Evolutionary conservation across 2,888 invertebrate genomes (phyloP).

Genomic region (Dolichomitus sp.): DNA sequence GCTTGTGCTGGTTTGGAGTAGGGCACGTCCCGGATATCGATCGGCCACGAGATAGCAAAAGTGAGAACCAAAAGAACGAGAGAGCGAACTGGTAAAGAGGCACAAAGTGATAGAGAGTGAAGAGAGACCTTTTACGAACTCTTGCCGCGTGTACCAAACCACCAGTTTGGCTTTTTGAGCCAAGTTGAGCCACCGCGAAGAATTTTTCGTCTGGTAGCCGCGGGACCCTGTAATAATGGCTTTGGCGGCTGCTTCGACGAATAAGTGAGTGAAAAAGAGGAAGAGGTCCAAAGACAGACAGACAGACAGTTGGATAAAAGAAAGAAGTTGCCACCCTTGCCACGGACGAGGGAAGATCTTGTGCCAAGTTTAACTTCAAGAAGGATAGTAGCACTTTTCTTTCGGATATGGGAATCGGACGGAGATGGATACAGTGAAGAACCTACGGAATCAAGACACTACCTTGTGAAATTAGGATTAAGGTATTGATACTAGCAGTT

Average conservation of each 20-base stretch:
- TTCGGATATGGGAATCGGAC: not conserved
- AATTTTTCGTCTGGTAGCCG: constrained; percentile 35
- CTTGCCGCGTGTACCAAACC: constrained; percentile 48
- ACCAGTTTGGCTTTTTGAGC: constrained; percentile 53
- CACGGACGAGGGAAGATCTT: not conserved
- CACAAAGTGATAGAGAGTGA: constrained; percentile 51
- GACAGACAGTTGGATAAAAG: constrained; percentile 5
- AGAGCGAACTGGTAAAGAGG: constrained; percentile 40
- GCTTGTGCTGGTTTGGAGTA: constrained; percentile 16
- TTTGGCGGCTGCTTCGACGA: constrained; percentile 32
- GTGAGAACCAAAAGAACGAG: constrained; percentile 48
- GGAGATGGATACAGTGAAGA: constrained; percentile 12
- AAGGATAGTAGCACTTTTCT: constrained; percentile 7
- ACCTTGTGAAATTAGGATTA: not conserved
- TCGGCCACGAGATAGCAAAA: constrained; percentile 57
- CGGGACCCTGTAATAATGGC: constrained; percentile 50
- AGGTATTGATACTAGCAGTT: not conserved
- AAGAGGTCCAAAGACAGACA: not conserved
- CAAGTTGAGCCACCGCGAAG: constrained; percentile 40
- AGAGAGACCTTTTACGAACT: constrained; percentile 50
- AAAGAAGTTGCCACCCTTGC: constrained; percentile 19
- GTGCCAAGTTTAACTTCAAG: constrained; percentile 28
- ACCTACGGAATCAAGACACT: not conserved
- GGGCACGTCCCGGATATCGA: constrained; percentile 63
- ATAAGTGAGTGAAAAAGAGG: constrained; percentile 34